These are phyloP conservation scores for Oconnorella tubifera DNA, from an alignment of 2,888 invertebrate genomes.

Conservation along the genomic window DNA sequence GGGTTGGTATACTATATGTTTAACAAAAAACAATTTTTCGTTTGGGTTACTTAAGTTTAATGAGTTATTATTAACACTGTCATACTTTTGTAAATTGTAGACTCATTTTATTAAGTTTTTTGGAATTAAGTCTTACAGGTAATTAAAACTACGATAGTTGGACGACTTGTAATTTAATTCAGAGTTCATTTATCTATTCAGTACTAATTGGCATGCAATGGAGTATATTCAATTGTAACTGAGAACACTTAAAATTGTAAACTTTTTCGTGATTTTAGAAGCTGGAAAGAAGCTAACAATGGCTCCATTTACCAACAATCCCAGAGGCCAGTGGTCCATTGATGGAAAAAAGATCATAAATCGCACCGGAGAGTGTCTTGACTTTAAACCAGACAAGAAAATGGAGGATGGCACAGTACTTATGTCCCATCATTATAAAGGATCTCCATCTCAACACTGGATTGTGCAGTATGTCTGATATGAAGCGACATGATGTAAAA, in stretches of 20 bases:
- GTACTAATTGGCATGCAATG: too few relatives aligned
- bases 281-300: constrained; percentile 4
- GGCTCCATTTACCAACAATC: not conserved
- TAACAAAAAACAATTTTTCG: too few relatives aligned
- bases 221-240: too few relatives aligned
- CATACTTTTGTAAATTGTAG: too few relatives aligned
- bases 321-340: constrained; percentile 19
- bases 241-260: too few relatives aligned
- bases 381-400: constrained; percentile 19
- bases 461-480: constrained; percentile 13
- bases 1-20: constrained; percentile 14
- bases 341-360: constrained; percentile 26
- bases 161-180: too few relatives aligned
- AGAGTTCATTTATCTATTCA: too few relatives aligned
- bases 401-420: constrained; percentile 22
- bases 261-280: not conserved
- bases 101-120: too few relatives aligned
- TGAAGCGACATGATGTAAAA: not conserved
- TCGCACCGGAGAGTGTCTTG: constrained; percentile 18
- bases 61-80: too few relatives aligned
- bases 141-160: too few relatives aligned
- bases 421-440: constrained; percentile 20
- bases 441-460: constrained; percentile 23
- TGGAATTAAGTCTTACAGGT: too few relatives aligned
- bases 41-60: too few relatives aligned